A percentile compares a stretch with the other conserved stretches of the same genome.
phyloP scores from a whole-genome alignment of 1,140 invertebrate species.

The Eufriesea mexicana region DNA sequence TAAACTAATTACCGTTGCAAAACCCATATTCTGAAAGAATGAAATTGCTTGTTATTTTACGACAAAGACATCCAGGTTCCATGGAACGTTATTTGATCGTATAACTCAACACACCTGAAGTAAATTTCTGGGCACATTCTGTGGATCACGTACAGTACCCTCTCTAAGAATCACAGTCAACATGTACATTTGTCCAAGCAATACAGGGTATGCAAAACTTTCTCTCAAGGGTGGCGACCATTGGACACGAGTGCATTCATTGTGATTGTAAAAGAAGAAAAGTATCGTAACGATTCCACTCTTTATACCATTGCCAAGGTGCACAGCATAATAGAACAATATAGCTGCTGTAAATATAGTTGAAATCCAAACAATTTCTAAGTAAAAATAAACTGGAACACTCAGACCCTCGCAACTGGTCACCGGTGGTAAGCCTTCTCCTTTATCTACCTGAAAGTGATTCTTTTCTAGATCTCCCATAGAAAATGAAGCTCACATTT shows the following conservation, averaged over 20 bases:
- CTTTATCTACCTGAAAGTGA: conserved; percentile 84
- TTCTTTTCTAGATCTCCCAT: conserved; percentile 35
- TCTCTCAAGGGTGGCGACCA: conserved; percentile 93
- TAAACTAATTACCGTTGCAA: conserved; percentile 81
- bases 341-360: conserved; percentile 85
- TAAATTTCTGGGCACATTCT: not conserved
- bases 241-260: conserved; percentile 90
- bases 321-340: conserved; percentile 85
- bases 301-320: conserved; percentile 86
- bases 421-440: conserved; percentile 84
- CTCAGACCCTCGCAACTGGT: conserved; percentile 91
- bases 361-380: conserved; percentile 86
- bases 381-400: conserved; percentile 90
- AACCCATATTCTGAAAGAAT: conserved; percentile 71
- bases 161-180: conserved; percentile 75
- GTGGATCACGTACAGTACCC: not conserved
- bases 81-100: not conserved
- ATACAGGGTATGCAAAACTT: conserved; percentile 90
- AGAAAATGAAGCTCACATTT: not conserved
- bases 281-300: conserved; percentile 87
- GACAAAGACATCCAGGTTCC: too few relatives aligned
- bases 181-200: conserved; percentile 83
- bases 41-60: not conserved
- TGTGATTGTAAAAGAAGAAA: conserved; percentile 91
- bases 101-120: not conserved